phyloP scores from a whole-genome alignment of 2,888 invertebrate species.

The Melinopterus prodromus region DNA sequence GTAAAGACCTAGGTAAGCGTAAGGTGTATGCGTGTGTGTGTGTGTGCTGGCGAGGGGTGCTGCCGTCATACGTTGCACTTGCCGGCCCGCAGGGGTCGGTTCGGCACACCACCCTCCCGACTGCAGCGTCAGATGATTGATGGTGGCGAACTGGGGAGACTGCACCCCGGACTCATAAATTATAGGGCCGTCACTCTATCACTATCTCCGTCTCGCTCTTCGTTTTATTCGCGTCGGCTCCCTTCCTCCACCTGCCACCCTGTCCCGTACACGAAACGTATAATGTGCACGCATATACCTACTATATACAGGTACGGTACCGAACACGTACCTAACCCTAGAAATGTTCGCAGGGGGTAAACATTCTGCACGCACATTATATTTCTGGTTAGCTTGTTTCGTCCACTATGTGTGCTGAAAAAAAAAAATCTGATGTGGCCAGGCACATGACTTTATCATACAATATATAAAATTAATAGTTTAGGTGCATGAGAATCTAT shows the following conservation, averaged over 20 bases:
- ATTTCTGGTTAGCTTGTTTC: background rate
- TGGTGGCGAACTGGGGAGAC: constrained; percentile 57
- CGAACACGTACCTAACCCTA: background rate
- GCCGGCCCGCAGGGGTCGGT: constrained; percentile 42
- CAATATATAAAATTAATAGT: too few species aligned
- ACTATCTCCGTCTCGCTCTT: constrained; percentile 6
- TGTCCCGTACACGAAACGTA: constrained; percentile 4
- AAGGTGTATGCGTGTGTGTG: constrained; percentile 9
- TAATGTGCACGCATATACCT: background rate
- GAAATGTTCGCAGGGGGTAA: background rate
- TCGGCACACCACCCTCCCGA: constrained; percentile 49
- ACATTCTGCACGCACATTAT: background rate
- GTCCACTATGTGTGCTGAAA: background rate
- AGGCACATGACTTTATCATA: too few species aligned
- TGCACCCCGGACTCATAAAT: constrained; percentile 60
- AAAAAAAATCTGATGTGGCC: background rate
- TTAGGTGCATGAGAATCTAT: too few species aligned
- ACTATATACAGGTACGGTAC: background rate
- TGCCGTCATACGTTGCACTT: constrained; percentile 56
- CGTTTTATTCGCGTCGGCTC: constrained; percentile 23
- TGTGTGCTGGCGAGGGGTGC: background rate
- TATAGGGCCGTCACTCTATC: constrained; percentile 45
- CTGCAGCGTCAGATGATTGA: constrained; percentile 60
- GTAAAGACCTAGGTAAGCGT: background rate
- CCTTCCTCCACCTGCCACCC: constrained; percentile 12